Conservation (phyloP, 2,888 invertebrate genomes). For the Pyralis farinalis region DNA sequence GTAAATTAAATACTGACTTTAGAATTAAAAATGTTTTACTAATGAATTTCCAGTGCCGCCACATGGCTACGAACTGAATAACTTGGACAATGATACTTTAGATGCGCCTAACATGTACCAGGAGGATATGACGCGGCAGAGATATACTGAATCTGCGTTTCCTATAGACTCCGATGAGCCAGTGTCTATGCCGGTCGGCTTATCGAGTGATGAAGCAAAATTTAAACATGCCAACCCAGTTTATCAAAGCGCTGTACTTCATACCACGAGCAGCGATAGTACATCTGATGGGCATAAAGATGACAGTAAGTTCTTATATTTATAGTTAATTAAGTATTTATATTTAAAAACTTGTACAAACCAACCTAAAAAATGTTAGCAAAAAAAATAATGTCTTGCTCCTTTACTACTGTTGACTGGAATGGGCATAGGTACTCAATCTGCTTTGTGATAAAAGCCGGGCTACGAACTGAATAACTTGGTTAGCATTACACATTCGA, state of each 20-base stretch:
- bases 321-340: too few species aligned
- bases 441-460: too few species aligned
- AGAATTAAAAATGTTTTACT: neutral
- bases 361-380: too few species aligned
- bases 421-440: too few species aligned
- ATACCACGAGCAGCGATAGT: constrained; percentile 60
- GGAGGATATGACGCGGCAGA: constrained; percentile 60
- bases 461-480: too few species aligned
- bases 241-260: constrained; percentile 88
- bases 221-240: constrained; percentile 88
- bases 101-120: constrained; percentile 82
- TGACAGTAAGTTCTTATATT: constrained; percentile 48
- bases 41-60: constrained; percentile 75
- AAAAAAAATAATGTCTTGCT: too few species aligned
- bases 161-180: constrained; percentile 66
- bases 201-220: constrained; percentile 65
- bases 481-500: too few species aligned
- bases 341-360: too few species aligned
- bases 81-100: constrained; percentile 83
- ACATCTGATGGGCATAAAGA: constrained; percentile 62
- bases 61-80: constrained; percentile 84
- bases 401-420: too few species aligned
- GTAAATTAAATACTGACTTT: neutral
- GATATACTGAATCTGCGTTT: constrained; percentile 57
- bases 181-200: constrained; percentile 66